These are phyloP conservation scores for Cremastinae sp. DNA, from an alignment of 2,888 invertebrate genomes.

Conservation along the genomic window DNA sequence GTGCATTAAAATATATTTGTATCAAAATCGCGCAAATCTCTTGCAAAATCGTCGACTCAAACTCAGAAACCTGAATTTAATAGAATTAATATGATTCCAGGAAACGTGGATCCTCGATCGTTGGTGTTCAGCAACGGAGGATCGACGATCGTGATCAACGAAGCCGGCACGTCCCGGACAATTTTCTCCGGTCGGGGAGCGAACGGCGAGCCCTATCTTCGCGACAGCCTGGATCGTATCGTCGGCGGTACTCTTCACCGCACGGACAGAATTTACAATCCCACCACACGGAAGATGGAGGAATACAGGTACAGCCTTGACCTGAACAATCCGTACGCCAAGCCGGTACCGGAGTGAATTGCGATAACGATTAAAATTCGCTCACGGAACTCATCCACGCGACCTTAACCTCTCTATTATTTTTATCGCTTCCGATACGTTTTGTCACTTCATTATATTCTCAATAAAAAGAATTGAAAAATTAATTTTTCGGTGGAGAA, in stretches of 20 bases:
- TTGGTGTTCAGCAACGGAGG: slow-evolving; percentile 22
- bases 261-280: slow-evolving; percentile 65
- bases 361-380: not conserved
- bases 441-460: too few species aligned
- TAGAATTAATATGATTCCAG: slow-evolving; percentile 15
- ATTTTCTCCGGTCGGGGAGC: slow-evolving; percentile 63
- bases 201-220: slow-evolving; percentile 66
- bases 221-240: slow-evolving; percentile 61
- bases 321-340: slow-evolving; percentile 64
- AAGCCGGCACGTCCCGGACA: slow-evolving; percentile 42
- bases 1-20: not conserved
- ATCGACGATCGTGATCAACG: slow-evolving; percentile 48
- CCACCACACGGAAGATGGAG: slow-evolving; percentile 41
- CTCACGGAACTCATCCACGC: not conserved
- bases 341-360: slow-evolving; percentile 58
- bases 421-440: not conserved
- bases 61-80: not conserved
- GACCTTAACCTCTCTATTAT: not conserved
- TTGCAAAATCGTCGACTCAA: not conserved
- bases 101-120: slow-evolving; percentile 5
- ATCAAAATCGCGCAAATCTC: not conserved
- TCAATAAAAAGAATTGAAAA: too few species aligned
- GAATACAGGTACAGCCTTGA: slow-evolving; percentile 64
- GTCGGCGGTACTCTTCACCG: slow-evolving; percentile 63
- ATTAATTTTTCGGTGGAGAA: too few species aligned